These are phyloP conservation scores for Mormyrus iriodes DNA, from an alignment of 2,113 vertebrate genomes.

Conservation along the genomic window DNA sequence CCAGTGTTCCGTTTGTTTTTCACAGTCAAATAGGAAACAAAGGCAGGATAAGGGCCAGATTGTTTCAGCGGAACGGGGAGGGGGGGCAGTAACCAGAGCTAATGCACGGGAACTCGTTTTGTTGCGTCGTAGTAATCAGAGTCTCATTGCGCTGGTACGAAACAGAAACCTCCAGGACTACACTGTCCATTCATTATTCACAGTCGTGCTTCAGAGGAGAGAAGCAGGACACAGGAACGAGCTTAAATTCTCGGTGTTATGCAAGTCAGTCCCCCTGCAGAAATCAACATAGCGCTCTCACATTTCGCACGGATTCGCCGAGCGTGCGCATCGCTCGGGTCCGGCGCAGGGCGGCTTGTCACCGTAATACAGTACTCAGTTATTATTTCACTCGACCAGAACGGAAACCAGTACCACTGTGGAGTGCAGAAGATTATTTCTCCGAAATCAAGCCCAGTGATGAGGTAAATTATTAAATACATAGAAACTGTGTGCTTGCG, in stretches of 20 bases:
- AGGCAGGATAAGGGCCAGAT: slow-evolving; percentile 37
- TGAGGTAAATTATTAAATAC: slow-evolving; percentile 16
- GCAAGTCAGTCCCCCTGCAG: slow-evolving; percentile 27
- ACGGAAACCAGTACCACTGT: background rate
- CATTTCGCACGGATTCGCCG: background rate
- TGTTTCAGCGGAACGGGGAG: slow-evolving; percentile 47
- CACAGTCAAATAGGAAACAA: slow-evolving; percentile 33
- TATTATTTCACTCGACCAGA: background rate
- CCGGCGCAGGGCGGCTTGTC: background rate
- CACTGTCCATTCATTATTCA: slow-evolving; percentile 66
- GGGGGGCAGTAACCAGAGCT: slow-evolving; percentile 56
- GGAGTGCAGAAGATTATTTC: background rate
- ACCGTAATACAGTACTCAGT: background rate
- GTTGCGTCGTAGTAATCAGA: slow-evolving; percentile 42
- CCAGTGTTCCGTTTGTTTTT: slow-evolving; percentile 22
- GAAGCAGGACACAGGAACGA: slow-evolving; percentile 31
- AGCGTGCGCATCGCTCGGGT: background rate
- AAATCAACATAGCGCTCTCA: background rate
- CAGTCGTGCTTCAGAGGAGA: slow-evolving; percentile 42
- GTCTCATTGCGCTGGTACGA: slow-evolving; percentile 52
- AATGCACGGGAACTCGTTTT: slow-evolving; percentile 49
- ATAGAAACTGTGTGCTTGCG: background rate
- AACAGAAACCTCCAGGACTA: slow-evolving; percentile 57
- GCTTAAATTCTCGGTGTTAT: slow-evolving; percentile 50
- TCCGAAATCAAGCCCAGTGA: background rate